Evolutionary conservation across 92 coral and sea anemone species (phyloP).

Genomic region (Porites cylindrica): DNA sequence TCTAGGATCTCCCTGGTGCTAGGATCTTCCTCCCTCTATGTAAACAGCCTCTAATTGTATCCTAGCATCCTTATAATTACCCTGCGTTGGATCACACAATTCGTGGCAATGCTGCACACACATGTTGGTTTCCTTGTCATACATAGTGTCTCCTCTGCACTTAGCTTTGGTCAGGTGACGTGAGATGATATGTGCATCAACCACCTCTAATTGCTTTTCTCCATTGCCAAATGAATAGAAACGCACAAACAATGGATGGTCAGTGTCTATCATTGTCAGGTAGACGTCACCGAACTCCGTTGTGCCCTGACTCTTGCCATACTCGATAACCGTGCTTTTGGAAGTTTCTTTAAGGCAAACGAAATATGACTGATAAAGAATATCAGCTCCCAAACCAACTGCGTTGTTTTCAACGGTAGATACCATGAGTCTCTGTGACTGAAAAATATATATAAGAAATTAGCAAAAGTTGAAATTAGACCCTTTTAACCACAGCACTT

Average conservation of each 20-base stretch:
- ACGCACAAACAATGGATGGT: conserved; percentile 14
- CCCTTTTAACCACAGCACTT: background rate
- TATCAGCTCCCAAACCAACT: too few relatives aligned
- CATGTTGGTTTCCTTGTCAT: background rate
- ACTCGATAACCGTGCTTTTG: conserved; percentile 32
- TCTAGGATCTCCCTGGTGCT: too few relatives aligned
- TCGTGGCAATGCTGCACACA: conserved; percentile 35
- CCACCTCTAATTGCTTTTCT: conserved; percentile 26
- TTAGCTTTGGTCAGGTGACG: conserved; percentile 3
- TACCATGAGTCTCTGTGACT: conserved; percentile 9
- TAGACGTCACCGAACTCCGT: conserved; percentile 8
- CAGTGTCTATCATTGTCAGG: conserved; percentile 8
- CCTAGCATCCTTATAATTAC: background rate
- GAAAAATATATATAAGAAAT: background rate
- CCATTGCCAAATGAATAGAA: conserved; percentile 65
- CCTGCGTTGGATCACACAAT: conserved; percentile 31
- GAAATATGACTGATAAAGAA: too few relatives aligned
- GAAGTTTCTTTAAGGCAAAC: background rate
- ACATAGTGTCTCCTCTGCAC: conserved; percentile 33
- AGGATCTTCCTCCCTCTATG: too few relatives aligned
- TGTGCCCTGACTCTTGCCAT: conserved; percentile 52
- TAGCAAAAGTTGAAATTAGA: background rate
- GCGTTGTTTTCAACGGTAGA: conserved; percentile 8
- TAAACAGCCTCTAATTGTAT: too few relatives aligned
- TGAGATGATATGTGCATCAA: background rate